Conservation (phyloP, 1,140 invertebrate genomes). For the Antheraea mylitta region DNA sequence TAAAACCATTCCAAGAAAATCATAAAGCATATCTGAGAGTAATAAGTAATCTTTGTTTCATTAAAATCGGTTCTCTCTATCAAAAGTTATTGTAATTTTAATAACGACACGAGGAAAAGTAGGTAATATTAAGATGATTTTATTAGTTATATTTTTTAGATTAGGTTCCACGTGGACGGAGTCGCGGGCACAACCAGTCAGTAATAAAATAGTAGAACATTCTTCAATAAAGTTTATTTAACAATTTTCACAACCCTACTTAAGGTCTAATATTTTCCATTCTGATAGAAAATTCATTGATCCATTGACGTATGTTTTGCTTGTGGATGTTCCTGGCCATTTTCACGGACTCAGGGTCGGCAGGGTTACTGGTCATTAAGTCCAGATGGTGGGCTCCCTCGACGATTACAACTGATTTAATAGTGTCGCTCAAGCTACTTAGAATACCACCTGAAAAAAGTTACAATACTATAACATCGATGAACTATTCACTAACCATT, state of each 20-base stretch:
- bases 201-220: neutral
- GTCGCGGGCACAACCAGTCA: too few relatives aligned
- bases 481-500: too few relatives aligned
- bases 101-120: too few relatives aligned
- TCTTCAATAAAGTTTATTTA: neutral
- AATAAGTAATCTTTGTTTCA: too few relatives aligned
- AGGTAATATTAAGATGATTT: too few relatives aligned
- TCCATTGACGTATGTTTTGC: constrained; percentile 85
- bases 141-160: too few relatives aligned
- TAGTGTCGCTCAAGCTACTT: constrained; percentile 82
- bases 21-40: too few relatives aligned
- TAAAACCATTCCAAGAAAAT: too few relatives aligned
- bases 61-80: too few relatives aligned
- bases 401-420: constrained; percentile 89
- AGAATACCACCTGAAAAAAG: constrained; percentile 87
- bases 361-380: constrained; percentile 84
- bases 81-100: too few relatives aligned
- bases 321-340: constrained; percentile 84
- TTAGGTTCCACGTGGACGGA: too few relatives aligned
- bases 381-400: constrained; percentile 97
- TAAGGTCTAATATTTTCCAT: constrained; percentile 1
- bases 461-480: neutral
- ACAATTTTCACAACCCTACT: neutral
- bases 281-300: constrained; percentile 57
- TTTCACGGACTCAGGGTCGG: constrained; percentile 86